Base-by-base conservation (phyloP, 2,797 vertebrate genomes). In the Leptodactylus fallax region DNA sequence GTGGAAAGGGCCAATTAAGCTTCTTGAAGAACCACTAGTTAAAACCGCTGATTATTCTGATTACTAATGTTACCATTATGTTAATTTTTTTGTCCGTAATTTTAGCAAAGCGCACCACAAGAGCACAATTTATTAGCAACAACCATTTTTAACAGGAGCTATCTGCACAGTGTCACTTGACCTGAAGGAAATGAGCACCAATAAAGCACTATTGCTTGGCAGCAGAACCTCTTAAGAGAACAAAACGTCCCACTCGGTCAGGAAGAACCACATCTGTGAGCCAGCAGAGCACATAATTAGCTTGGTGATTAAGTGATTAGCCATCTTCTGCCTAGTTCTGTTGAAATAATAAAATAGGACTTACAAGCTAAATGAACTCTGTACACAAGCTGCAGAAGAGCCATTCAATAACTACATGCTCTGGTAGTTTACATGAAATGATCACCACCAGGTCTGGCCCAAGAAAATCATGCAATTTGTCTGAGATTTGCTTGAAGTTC, bases 261-360 rank as follows among this genome's bases (percentile, higher is more conserved):
- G 79, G 49, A 89, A 82, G 47, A 86, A 89, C 79, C 74, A 86
- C 85, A 89, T 89, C 88, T 89, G 88, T 78, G 61, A 60, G 79
- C 80, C 88, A 78, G 80, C 80, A 86, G 85, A 89, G 88, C 88
- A 89, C 88, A 89, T 86, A 89, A 89, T 89, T 89, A 86, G 84
- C 51, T 83, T 69, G 88, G 88, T 86, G 88, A 89, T 86, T 86
- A 89, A 89, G 88, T 89, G 79, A 86, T 89, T 89, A 86, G 88
- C 85, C 72, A 86, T 89, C 85, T 86, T 83, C 84, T 71, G 84
- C 61, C 84, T 53, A 79, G 85, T 86, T 86, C n/a, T 89, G 72
- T 74, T 83, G 63, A 79, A 86, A 89, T 76, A 89, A 89, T 89
- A 79, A 86, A 88, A 79, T 86, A 82, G 84, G 74, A 61, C 79